A percentile compares a stretch with the other conserved stretches of the same genome.
Evolutionary conservation across 2,113 vertebrate species (phyloP).

Genomic region (Elgaria multicarinata): DNA sequence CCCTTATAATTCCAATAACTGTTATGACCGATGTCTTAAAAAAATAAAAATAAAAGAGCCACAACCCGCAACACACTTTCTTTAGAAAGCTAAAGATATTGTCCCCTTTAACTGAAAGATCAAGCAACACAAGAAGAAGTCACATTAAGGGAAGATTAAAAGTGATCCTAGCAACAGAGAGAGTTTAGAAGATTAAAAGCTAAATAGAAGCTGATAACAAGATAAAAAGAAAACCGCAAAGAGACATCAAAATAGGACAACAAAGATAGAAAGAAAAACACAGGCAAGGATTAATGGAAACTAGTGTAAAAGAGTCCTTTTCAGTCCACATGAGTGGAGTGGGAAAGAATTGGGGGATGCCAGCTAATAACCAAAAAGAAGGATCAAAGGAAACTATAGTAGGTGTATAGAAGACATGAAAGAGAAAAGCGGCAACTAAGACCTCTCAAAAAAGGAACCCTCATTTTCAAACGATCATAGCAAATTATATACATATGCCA

Average conservation of each 20-base stretch:
- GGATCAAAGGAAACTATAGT: constrained; percentile 65
- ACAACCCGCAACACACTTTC: constrained; percentile 36
- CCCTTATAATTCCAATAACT: not conserved
- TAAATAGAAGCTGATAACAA: constrained; percentile 53
- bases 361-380: constrained; percentile 41
- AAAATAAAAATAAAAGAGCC: no score
- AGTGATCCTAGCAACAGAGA: constrained; percentile 40
- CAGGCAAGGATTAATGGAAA: constrained; percentile 55
- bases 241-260: constrained; percentile 53
- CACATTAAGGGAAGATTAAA: constrained; percentile 61
- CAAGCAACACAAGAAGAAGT: constrained; percentile 48
- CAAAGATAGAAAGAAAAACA: constrained; percentile 32
- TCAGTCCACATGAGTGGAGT: constrained; percentile 6
- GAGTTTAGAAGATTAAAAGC: constrained; percentile 61
- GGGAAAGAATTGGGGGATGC: constrained; percentile 28
- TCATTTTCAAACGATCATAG: constrained; percentile 9
- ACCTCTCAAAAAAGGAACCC: constrained; percentile 23
- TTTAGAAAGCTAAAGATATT: constrained; percentile 37
- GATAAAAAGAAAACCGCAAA: constrained; percentile 58
- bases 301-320: constrained; percentile 32
- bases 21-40: no score
- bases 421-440: constrained; percentile 45
- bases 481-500: constrained; percentile 26
- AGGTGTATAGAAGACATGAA: constrained; percentile 53
- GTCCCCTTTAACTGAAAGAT: constrained; percentile 48